A percentile compares a stretch with the other conserved stretches of the same genome.
These are phyloP conservation scores for Exaiptasia diaphana DNA, from an alignment of 64 coral and sea anemone genomes.

Conservation along the genomic window DNA sequence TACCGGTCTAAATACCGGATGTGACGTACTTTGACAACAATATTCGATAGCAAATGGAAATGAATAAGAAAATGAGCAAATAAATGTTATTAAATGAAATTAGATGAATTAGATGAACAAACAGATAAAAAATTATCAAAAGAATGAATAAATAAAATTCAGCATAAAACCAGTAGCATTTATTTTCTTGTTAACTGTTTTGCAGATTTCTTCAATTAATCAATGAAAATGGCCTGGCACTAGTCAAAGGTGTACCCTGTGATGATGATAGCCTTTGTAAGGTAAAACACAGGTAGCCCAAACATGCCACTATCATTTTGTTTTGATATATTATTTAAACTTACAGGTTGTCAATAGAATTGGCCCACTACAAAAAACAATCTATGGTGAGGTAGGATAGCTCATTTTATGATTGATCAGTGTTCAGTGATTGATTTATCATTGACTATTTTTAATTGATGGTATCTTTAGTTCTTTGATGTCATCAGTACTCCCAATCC, in stretches of 20 bases:
- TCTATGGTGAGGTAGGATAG: conserved; percentile 39
- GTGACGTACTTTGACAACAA: too few relatives aligned
- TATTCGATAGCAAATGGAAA: too few relatives aligned
- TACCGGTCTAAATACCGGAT: too few relatives aligned
- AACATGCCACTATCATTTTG: background rate
- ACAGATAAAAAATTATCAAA: too few relatives aligned
- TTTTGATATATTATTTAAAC: background rate
- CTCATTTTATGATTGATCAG: background rate
- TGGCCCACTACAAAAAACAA: conserved; percentile 40
- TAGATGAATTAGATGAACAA: too few relatives aligned
- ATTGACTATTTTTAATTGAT: background rate
- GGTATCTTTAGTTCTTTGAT: conserved; percentile 35
- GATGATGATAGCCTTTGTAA: background rate
- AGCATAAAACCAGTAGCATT: too few relatives aligned
- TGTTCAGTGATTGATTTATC: background rate
- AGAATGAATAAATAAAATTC: too few relatives aligned
- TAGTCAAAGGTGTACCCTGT: conserved; percentile 29
- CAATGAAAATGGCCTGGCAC: conserved; percentile 31
- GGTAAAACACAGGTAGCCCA: background rate
- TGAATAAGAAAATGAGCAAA: too few relatives aligned
- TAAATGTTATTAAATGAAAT: too few relatives aligned
- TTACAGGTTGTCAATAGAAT: conserved; percentile 39
- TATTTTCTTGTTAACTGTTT: background rate
- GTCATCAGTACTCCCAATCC: conserved; percentile 39
- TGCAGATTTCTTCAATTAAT: conserved; percentile 12